Conservation (phyloP, 2,888 invertebrate species). For the Melinaea marsaeus region DNA sequence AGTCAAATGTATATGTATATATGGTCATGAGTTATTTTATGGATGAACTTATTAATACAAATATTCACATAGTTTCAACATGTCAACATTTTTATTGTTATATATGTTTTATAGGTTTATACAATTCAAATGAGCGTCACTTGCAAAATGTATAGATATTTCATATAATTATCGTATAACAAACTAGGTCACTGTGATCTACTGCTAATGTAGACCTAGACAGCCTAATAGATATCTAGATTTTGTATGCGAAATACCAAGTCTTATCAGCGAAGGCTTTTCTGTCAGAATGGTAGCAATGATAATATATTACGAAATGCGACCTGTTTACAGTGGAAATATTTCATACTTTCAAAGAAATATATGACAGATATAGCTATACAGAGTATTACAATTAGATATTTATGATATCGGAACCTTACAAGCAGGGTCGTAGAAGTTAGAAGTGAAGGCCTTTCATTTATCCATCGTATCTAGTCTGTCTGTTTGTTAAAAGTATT, state of each 20-base stretch:
- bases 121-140: no score
- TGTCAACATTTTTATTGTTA: no score
- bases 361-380: neutral
- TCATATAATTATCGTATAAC: no score
- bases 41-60: no score
- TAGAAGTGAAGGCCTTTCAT: no score
- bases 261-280: conserved; percentile 26
- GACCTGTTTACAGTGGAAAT: conserved; percentile 33
- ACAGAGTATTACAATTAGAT: neutral
- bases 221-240: conserved; percentile 11
- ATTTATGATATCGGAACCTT: no score
- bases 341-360: neutral
- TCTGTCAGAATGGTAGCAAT: conserved; percentile 25
- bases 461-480: no score
- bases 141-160: no score
- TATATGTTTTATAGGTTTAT: no score
- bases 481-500: neutral
- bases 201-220: neutral
- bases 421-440: no score
- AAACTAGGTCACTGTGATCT: conserved; percentile 6
- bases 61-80: no score
- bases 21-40: conserved; percentile 6
- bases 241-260: conserved; percentile 20
- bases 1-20: neutral
- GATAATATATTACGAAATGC: conserved; percentile 34